Conservation (phyloP, 2,888 invertebrate species). For the Zele albiditarsus region DNA sequence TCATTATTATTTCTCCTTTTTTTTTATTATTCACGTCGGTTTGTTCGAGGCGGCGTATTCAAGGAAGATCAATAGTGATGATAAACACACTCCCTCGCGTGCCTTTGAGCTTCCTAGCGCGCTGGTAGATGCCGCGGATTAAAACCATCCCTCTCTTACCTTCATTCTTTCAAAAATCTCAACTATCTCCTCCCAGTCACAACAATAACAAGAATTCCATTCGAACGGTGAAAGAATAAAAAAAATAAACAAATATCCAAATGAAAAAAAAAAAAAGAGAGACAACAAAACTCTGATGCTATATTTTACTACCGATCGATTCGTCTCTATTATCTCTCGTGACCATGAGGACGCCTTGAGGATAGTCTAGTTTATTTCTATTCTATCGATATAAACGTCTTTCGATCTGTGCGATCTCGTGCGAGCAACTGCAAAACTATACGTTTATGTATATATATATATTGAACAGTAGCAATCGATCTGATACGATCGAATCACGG, state of each 20-base stretch:
- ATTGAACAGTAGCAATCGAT: constrained; percentile 55
- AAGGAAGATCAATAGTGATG: constrained; percentile 15
- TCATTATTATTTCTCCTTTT: not conserved
- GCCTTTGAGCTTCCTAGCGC: constrained; percentile 36
- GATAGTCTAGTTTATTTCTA: constrained; percentile 4
- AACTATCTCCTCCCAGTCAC: not conserved
- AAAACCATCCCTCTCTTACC: not conserved
- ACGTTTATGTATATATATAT: not conserved
- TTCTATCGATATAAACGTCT: not conserved
- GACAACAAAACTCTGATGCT: not conserved
- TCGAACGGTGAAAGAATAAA: not conserved
- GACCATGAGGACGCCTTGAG: constrained; percentile 36
- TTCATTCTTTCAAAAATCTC: constrained; percentile 22
- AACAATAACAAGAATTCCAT: constrained; percentile 2
- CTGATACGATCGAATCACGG: constrained; percentile 59
- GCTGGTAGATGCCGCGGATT: constrained; percentile 40
- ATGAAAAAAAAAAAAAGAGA: not conserved
- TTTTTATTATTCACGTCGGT: not conserved
- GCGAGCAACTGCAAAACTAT: not conserved
- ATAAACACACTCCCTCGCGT: constrained; percentile 49
- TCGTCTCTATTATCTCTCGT: constrained; percentile 52
- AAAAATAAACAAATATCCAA: not conserved
- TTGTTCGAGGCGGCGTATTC: not conserved
- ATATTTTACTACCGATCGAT: constrained; percentile 9
- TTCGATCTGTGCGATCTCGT: not conserved